Evolutionary conservation across 2,113 vertebrate genomes (phyloP).

Genomic region (Amazona vittata): DNA sequence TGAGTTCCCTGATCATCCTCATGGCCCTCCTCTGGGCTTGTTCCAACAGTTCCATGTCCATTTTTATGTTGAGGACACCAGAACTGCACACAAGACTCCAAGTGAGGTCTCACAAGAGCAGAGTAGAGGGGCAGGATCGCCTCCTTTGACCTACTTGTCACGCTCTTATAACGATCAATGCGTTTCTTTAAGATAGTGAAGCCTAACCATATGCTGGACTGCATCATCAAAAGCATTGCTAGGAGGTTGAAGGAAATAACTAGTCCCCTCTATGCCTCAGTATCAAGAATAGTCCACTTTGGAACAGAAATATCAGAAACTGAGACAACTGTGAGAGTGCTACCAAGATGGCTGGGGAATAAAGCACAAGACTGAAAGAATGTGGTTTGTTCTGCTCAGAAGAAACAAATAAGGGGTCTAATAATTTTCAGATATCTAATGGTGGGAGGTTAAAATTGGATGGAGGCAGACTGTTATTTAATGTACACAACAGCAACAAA

Average conservation of each 20-base stretch:
- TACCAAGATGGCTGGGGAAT: neutral
- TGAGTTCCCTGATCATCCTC: too few species aligned
- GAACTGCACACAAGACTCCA: too few species aligned
- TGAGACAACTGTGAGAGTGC: neutral
- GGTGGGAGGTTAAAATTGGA: neutral
- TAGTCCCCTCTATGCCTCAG: neutral
- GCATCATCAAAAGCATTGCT: neutral
- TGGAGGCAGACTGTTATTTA: neutral
- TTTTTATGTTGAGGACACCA: too few species aligned
- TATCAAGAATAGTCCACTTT: neutral
- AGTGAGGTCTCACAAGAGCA: too few species aligned
- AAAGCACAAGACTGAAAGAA: neutral
- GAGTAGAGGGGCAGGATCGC: too few species aligned
- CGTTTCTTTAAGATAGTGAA: neutral
- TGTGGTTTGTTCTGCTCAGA: neutral
- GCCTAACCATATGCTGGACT: neutral
- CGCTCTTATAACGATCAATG: neutral
- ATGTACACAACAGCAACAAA: neutral
- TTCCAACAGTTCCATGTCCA: too few species aligned
- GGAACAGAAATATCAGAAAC: neutral
- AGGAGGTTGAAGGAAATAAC: neutral
- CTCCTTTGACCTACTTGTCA: too few species aligned
- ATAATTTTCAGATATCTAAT: neutral
- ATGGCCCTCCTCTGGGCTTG: too few species aligned
- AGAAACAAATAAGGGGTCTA: neutral